Conservation (phyloP, 1,140 invertebrate genomes). For the Copidosoma floridanum region DNA sequence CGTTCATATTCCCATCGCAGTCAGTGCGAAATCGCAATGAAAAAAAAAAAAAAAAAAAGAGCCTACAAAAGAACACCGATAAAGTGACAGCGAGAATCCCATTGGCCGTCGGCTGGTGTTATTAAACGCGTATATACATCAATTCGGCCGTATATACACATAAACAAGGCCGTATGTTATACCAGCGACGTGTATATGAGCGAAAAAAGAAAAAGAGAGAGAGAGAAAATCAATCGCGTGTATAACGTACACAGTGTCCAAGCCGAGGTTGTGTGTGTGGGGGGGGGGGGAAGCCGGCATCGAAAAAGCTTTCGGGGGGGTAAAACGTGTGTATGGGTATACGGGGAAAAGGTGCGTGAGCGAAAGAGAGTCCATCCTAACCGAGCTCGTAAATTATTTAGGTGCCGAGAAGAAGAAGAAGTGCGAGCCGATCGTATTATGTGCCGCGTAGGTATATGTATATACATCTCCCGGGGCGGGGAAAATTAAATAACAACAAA, state of each 20-base stretch:
- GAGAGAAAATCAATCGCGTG: too few relatives aligned
- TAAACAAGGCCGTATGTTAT: too few relatives aligned
- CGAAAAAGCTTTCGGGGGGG: constrained; percentile 19
- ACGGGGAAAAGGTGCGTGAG: neutral
- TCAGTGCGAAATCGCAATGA: constrained; percentile 20
- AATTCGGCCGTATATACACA: neutral
- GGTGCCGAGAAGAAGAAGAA: constrained; percentile 20
- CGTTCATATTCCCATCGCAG: constrained; percentile 8
- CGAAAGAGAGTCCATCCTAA: neutral
- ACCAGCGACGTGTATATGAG: too few relatives aligned
- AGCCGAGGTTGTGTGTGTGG: too few relatives aligned
- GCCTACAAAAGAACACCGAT: too few relatives aligned
- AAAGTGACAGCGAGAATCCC: constrained; percentile 2
- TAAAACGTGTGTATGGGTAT: neutral
- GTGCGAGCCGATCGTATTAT: constrained; percentile 24
- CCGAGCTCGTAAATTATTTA: constrained; percentile 37
- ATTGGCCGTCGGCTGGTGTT: too few relatives aligned
- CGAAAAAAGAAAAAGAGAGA: too few relatives aligned
- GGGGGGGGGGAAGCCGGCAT: neutral
- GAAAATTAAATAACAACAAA: constrained; percentile 54
- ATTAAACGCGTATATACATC: constrained; percentile 27
- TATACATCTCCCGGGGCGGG: neutral
- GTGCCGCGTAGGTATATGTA: too few relatives aligned
- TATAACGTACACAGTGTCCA: too few relatives aligned
- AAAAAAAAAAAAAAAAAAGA: neutral